phyloP scores from a whole-genome alignment of 2,888 invertebrate genomes.

The Rotaria socialis region DNA sequence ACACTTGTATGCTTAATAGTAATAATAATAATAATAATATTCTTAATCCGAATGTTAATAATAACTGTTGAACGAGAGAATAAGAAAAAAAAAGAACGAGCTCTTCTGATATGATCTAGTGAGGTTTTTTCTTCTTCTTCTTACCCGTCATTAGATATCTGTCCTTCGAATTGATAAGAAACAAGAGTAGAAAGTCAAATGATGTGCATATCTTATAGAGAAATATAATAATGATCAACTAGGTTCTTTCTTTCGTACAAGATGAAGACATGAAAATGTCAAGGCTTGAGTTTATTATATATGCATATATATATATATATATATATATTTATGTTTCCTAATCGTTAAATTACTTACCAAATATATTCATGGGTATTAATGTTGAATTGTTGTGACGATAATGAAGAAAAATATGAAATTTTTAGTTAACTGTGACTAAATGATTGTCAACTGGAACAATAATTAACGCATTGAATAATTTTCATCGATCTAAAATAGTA shows the following conservation, averaged over 20 bases:
- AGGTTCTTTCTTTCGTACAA: neutral
- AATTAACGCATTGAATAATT: conserved; percentile 3
- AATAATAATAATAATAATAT: too few relatives aligned
- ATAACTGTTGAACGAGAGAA: neutral
- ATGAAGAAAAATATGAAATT: too few relatives aligned
- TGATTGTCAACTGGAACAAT: neutral
- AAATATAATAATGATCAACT: conserved; percentile 3
- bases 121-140: neutral
- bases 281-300: neutral
- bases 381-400: neutral
- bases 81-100: neutral
- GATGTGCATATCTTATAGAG: conserved; percentile 16
- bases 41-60: neutral
- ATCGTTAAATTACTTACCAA: conserved; percentile 1
- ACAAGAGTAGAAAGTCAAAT: conserved; percentile 3
- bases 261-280: conserved; percentile 4
- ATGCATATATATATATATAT: neutral
- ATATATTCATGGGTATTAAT: neutral
- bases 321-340: neutral
- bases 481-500: neutral
- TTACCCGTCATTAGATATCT: neutral
- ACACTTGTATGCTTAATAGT: neutral
- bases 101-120: neutral
- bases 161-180: conserved; percentile 23
- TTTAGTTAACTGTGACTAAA: neutral